These are phyloP conservation scores for Gopherus evgoodei DNA, from an alignment of 2,113 vertebrate species.

Conservation along the genomic window DNA sequence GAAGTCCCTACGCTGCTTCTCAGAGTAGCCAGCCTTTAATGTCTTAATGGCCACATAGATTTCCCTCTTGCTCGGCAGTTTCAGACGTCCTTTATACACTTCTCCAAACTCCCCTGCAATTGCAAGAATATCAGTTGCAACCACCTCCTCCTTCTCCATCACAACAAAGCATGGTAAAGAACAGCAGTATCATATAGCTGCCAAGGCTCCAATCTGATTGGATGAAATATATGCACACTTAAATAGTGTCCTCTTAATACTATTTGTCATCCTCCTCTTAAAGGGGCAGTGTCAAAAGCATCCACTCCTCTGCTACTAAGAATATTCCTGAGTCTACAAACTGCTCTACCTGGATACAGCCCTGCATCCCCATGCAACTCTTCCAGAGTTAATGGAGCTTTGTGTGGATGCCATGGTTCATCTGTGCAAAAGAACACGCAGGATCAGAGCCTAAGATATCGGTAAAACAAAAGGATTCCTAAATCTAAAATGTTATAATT, in stretches of 20 bases:
- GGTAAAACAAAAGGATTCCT: not conserved
- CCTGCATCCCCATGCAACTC: accelerated
- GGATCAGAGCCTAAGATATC: not conserved
- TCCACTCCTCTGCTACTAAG: not conserved
- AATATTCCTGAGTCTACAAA: accelerated
- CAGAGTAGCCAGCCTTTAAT: slow-evolving; percentile 94
- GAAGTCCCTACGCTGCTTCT: slow-evolving; percentile 97
- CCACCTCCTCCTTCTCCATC: not conserved
- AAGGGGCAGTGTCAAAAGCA: not conserved
- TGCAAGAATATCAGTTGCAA: not conserved
- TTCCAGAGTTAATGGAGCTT: not conserved
- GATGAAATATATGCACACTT: not conserved
- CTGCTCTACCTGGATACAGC: not conserved
- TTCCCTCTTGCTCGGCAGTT: slow-evolving; percentile 95
- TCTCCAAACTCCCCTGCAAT: slow-evolving; percentile 96
- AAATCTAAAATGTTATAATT: not conserved
- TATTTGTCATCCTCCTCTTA: not conserved
- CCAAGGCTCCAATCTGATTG: not conserved
- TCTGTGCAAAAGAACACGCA: not conserved
- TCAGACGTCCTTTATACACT: slow-evolving; percentile 97
- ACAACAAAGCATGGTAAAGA: not conserved
- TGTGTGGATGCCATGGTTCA: accelerated
- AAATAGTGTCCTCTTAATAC: accelerated
- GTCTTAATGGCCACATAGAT: slow-evolving; percentile 99
- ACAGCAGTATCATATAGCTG: not conserved